These are phyloP conservation scores for Sinocyclocheilus anshuiensis DNA, from an alignment of 2,113 vertebrate species.

Conservation along the genomic window DNA sequence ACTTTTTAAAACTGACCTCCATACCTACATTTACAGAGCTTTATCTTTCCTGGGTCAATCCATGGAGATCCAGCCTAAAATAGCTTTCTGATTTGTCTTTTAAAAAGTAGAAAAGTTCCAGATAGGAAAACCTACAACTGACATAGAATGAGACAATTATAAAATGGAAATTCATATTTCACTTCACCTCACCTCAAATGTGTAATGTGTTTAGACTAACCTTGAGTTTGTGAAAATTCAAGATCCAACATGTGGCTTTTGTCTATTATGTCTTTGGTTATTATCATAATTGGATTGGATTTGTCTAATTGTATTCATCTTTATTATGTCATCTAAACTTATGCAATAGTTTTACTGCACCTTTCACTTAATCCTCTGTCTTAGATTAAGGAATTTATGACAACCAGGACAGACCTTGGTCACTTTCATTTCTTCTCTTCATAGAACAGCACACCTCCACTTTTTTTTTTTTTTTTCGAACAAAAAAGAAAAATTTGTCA, in stretches of 20 bases:
- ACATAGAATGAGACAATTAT: background rate
- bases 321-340: background rate
- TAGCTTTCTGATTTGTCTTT: background rate
- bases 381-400: background rate
- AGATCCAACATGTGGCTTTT: background rate
- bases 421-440: background rate
- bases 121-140: background rate
- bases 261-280: background rate
- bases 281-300: background rate
- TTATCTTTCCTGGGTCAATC: background rate
- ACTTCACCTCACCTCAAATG: background rate
- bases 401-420: background rate
- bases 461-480: background rate
- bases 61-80: background rate
- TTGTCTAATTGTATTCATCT: background rate
- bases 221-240: background rate
- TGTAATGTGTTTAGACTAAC: background rate
- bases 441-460: background rate
- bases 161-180: background rate
- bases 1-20: slow-evolving; percentile 8
- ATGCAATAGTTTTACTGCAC: background rate
- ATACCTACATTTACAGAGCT: slow-evolving; percentile 13
- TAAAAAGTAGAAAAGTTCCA: background rate
- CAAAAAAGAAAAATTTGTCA: background rate
- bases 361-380: slow-evolving; percentile 3